Base-by-base conservation (phyloP, 2,888 invertebrate species). In the Apomyelois bistriatella region DNA sequence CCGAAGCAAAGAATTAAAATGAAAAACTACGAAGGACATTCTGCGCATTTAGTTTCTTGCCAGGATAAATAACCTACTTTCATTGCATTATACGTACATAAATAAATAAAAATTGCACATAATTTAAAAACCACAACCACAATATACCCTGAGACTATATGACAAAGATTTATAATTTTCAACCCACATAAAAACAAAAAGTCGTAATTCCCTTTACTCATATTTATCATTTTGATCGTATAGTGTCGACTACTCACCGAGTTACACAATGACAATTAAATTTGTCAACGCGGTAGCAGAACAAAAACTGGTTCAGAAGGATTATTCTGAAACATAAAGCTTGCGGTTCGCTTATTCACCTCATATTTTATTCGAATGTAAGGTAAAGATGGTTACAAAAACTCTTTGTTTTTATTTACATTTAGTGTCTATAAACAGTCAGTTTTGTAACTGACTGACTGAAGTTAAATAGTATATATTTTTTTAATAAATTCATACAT, bases 261-360 rank as follows among this genome's bases (percentile, higher is more conserved):
- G 57, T 64, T 64, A 59, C 60, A 56, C 59, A 56, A 54, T 57
- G 56, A 62, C 59, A 58, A 64, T 61, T 58, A 65, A 66, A 56
- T 57, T 58, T 64, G 57, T 58, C 55, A 56, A 53, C 52, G 48
- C 52, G 51, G 56, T 56, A 57, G 55, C 56, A 53, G 56, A 61
- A 65, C 53, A 66, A 65, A 70, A 69, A 67, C 64, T 58, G 52
- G 59, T 61, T 63, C 53, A 59, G 60, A 54, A 52, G 53, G 59
- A 53, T 59, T 58, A 46, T 46, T 46, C 46, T 46, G 15, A 32
- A 35, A 32, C 16, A 12, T 7, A 7, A 38, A 12, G 8, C 3
- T 38, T 38, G 22, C 22, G 22, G 22, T 22, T 22, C 22, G 22
- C 22, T 15, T 4, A 38, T 1, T 13, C 37, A 13, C 3, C 13